Evolutionary conservation across 2,888 invertebrate genomes (phyloP).

Genomic region (Rambutsinella grinnellia): DNA sequence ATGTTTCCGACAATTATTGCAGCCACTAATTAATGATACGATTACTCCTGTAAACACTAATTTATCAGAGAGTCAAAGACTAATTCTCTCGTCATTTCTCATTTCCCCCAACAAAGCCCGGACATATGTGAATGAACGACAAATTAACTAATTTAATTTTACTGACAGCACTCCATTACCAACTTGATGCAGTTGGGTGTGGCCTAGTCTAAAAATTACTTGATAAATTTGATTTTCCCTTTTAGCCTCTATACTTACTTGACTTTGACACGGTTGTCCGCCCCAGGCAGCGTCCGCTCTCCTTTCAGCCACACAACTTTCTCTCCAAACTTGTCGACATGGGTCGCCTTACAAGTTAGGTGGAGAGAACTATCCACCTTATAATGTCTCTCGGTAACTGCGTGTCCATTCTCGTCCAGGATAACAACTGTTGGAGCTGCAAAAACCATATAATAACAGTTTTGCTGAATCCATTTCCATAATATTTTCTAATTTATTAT

Average conservation of each 20-base stretch:
- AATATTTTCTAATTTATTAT: background rate
- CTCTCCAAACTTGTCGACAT: constrained; percentile 62
- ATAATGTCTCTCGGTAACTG: constrained; percentile 74
- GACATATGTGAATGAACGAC: too few relatives aligned
- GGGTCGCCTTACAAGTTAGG: constrained; percentile 64
- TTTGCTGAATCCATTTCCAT: background rate
- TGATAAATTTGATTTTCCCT: too few relatives aligned
- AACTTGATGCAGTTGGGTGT: too few relatives aligned
- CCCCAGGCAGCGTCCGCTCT: constrained; percentile 61
- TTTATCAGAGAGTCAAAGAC: too few relatives aligned
- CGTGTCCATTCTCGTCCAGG: constrained; percentile 74
- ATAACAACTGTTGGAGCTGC: constrained; percentile 75
- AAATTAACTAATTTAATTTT: too few relatives aligned
- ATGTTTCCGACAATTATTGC: too few relatives aligned
- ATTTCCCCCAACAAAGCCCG: too few relatives aligned
- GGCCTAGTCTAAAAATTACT: too few relatives aligned
- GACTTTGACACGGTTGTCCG: constrained; percentile 66
- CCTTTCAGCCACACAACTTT: constrained; percentile 65
- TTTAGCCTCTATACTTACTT: constrained; percentile 65
- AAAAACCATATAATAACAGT: background rate
- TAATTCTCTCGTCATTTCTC: too few relatives aligned
- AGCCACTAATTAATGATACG: too few relatives aligned
- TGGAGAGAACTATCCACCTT: constrained; percentile 68
- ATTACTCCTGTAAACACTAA: too few relatives aligned
- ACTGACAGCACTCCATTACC: too few relatives aligned